Evolutionary conservation across 2,797 vertebrate species (phyloP).

Genomic region (Dicrostonyx torquatus): DNA sequence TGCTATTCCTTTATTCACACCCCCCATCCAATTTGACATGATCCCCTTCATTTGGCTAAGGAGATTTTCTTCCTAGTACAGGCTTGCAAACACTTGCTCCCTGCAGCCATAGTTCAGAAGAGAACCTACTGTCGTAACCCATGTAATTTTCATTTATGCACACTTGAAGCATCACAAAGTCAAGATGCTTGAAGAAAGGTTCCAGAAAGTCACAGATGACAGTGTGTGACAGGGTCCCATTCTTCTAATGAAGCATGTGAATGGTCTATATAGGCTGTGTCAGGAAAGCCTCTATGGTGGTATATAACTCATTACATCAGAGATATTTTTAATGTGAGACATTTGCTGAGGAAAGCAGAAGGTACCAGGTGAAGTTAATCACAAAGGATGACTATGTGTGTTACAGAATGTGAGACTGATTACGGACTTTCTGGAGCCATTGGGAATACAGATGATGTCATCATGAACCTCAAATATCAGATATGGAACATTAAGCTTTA

Average conservation of each 20-base stretch:
- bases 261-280: rapidly evolving
- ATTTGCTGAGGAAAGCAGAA: not conserved
- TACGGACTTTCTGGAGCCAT: not conserved
- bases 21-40: no score
- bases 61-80: not conserved
- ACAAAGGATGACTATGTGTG: not conserved
- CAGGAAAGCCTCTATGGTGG: rapidly evolving
- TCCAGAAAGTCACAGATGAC: not conserved
- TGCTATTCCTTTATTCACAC: no score
- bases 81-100: not conserved
- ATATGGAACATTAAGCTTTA: not conserved
- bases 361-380: not conserved
- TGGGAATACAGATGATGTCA: not conserved
- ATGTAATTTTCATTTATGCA: not conserved
- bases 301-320: not conserved
- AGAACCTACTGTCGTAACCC: no score
- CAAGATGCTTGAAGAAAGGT: not conserved
- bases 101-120: not conserved
- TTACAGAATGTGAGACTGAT: not conserved
- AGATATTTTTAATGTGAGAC: not conserved
- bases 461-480: not conserved
- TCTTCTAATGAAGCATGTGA: not conserved
- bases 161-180: not conserved
- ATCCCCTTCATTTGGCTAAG: not conserved
- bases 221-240: no score